A percentile compares a stretch with the other conserved stretches of the same genome.
phyloP scores from a whole-genome alignment of 2,113 vertebrate genomes.

The Oryzias curvinotus region DNA sequence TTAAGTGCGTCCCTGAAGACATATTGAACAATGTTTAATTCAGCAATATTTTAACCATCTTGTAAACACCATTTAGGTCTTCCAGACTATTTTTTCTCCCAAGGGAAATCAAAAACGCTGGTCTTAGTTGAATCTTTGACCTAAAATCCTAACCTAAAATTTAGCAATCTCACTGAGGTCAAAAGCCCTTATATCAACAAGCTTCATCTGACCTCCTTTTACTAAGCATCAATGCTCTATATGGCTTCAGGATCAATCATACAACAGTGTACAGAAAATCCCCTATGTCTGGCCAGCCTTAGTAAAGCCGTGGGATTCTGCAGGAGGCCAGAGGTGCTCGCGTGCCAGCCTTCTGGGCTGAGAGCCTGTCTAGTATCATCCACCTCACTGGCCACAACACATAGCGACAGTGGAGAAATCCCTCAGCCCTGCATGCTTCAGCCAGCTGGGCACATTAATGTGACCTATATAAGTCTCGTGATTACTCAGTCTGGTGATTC shows the following conservation, averaged over 20 bases:
- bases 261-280: background rate
- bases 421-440: conserved; percentile 30
- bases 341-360: conserved; percentile 40
- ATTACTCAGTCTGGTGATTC: conserved; percentile 39
- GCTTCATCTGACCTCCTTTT: conserved; percentile 17
- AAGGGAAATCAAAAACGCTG: background rate
- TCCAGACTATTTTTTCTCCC: background rate
- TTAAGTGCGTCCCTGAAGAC: no score
- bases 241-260: conserved; percentile 6
- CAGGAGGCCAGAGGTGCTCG: conserved; percentile 25
- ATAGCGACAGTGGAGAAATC: conserved; percentile 42
- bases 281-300: background rate
- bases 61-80: no score
- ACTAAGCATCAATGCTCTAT: background rate
- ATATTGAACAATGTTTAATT: no score
- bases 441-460: conserved; percentile 24
- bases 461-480: conserved; percentile 61
- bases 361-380: conserved; percentile 35
- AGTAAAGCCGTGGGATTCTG: conserved; percentile 7
- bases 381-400: conserved; percentile 8
- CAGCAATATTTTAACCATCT: no score
- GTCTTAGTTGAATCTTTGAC: conserved; percentile 6
- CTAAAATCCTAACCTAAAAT: background rate
- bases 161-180: background rate
- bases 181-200: background rate